These are phyloP conservation scores for Laothoe populi DNA, from an alignment of 2,888 invertebrate genomes.

Conservation along the genomic window DNA sequence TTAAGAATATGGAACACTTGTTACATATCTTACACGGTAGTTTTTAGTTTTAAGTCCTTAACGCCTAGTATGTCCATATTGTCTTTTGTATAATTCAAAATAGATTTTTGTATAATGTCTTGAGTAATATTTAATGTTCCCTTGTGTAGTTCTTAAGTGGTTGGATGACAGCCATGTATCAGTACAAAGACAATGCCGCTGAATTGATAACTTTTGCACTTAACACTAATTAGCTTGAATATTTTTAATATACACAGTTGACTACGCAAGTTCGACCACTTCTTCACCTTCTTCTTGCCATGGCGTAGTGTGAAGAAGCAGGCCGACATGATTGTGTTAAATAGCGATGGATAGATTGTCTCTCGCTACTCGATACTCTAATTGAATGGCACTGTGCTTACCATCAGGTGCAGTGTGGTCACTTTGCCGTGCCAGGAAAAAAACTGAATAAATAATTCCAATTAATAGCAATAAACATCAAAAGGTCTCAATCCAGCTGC, in stretches of 20 bases:
- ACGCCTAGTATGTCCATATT: constrained; percentile 12
- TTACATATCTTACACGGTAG: constrained; percentile 81
- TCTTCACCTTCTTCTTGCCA: too few species aligned
- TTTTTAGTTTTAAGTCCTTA: constrained; percentile 35
- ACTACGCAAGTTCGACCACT: too few species aligned
- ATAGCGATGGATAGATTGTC: too few species aligned
- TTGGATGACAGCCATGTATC: constrained; percentile 38
- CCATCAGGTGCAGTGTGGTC: too few species aligned
- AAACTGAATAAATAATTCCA: neutral
- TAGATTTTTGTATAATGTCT: constrained; percentile 7
- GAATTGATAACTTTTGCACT: constrained; percentile 46
- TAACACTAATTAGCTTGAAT: neutral
- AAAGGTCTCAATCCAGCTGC: constrained; percentile 66
- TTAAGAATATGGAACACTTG: constrained; percentile 69
- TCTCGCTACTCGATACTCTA: too few species aligned
- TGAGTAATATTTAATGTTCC: constrained; percentile 30
- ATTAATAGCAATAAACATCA: constrained; percentile 31
- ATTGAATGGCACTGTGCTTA: too few species aligned
- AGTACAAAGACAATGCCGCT: constrained; percentile 57
- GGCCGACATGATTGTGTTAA: too few species aligned
- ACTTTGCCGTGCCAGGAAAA: too few species aligned
- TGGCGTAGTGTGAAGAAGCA: too few species aligned
- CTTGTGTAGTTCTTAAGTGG: constrained; percentile 34
- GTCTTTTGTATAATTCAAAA: constrained; percentile 15
- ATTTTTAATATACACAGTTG: too few species aligned